These are phyloP conservation scores for Mesorhabditis sp. DNA, from an alignment of 2,888 invertebrate genomes.

Conservation along the genomic window DNA sequence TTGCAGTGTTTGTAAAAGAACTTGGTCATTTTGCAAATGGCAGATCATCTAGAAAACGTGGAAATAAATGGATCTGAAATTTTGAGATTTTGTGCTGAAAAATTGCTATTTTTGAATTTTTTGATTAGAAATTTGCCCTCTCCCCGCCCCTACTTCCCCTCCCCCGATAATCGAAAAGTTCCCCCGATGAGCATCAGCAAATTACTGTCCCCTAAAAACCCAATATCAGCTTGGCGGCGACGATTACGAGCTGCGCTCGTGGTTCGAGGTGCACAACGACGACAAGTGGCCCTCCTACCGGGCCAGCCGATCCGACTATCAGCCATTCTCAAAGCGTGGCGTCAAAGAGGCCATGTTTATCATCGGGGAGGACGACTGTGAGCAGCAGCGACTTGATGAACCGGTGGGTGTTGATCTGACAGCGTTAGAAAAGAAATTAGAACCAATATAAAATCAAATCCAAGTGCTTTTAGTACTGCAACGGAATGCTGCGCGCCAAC, in stretches of 20 bases:
- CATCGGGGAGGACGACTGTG: constrained; percentile 53
- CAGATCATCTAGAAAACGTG: too few species aligned
- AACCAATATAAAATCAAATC: not conserved
- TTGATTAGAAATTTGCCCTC: too few species aligned
- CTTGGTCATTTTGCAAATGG: too few species aligned
- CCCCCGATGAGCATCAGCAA: not conserved
- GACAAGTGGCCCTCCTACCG: constrained; percentile 36
- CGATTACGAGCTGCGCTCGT: constrained; percentile 49
- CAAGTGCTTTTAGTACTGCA: constrained; percentile 45
- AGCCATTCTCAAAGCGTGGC: constrained; percentile 14
- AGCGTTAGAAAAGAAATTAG: not conserved
- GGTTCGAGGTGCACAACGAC: constrained; percentile 53
- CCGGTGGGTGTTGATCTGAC: constrained; percentile 29
- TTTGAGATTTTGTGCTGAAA: too few species aligned
- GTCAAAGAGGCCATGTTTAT: constrained; percentile 39
- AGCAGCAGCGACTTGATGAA: constrained; percentile 45
- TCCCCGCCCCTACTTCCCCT: too few species aligned
- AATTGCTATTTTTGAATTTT: too few species aligned
- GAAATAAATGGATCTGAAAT: too few species aligned
- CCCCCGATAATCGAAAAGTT: too few species aligned
- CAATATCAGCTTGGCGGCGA: constrained; percentile 43
- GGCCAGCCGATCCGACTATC: constrained; percentile 14
- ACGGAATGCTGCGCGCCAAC: constrained; percentile 48
- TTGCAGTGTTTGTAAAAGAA: too few species aligned
- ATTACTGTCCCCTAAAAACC: not conserved